Base-by-base conservation (phyloP, 64 coral and sea anemone genomes). In the Porites lutea region DNA sequence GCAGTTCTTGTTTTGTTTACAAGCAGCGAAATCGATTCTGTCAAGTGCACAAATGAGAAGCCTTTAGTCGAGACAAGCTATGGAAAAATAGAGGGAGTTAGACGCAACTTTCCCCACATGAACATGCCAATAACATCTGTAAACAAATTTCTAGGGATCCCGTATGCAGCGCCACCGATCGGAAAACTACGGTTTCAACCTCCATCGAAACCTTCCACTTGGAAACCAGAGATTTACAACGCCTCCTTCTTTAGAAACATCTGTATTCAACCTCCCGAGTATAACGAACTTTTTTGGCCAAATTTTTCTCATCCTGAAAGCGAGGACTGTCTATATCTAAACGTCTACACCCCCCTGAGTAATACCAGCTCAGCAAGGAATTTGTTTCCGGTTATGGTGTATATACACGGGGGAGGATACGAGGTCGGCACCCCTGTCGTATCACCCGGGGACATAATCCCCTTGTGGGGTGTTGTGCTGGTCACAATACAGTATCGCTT, bases 371-470 rank as follows among this genome's bases (percentile, higher is more conserved):
- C 43, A 0, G 20, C 59, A 4, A 27, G 8, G 18, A 16, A 19
- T 46, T 11, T 45, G 16, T 94, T 84, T 71, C 86, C 92, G 5
- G 92, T 94, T 11, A 94, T 94, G 92, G 92, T 94, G 6, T 95
- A 95, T 52, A 95, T 95, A 78, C 93, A 95, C 50, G 93, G 93
- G 11, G 93, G 93, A 19, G 93, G 88, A 1, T 95, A 91, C 63
- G 83, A 88, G 44, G 82, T 82, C 12, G 89, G 94, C 19, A 88
- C 94, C 52, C 89, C 89, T 13, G 79, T 91, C 1, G 37, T 92
- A 48, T 91, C 72, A 75, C 79, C 83, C 23, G 94, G 94, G 52
- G 74, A 91, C 67, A 83, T 79, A 4, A 53, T 95, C 52, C 83
- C 88, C n/a, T 48, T 90, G 55, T 91, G 83, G 74, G 88, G 72